A percentile compares a stretch with the other conserved stretches of the same genome.
phyloP scores from a whole-genome alignment of 2,797 vertebrate genomes.

The Staurois parvus region DNA sequence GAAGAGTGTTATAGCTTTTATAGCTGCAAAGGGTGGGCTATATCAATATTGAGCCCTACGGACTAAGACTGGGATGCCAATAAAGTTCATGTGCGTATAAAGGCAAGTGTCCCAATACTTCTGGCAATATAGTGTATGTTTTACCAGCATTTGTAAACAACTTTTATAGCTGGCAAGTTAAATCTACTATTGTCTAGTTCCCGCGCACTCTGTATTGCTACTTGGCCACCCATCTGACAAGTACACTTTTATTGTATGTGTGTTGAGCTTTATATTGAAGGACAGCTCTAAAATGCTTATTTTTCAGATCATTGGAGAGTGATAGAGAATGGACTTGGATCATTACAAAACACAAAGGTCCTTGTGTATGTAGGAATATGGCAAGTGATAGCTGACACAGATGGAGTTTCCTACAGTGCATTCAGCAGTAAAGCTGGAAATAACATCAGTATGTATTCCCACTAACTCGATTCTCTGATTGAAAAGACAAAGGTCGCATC shows the following conservation, averaged over 20 bases:
- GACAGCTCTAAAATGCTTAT: slow-evolving; percentile 73
- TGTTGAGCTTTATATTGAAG: slow-evolving; percentile 41
- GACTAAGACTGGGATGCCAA: too few relatives aligned
- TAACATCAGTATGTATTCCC: slow-evolving; percentile 67
- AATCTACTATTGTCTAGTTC: not conserved
- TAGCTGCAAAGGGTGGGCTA: too few relatives aligned
- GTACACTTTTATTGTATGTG: not conserved
- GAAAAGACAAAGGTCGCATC: slow-evolving; percentile 49
- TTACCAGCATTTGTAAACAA: not conserved
- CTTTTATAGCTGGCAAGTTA: not conserved
- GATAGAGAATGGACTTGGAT: slow-evolving; percentile 67
- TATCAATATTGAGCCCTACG: too few relatives aligned
- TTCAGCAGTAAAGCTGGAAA: slow-evolving; percentile 62
- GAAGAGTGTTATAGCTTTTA: too few relatives aligned
- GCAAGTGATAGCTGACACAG: slow-evolving; percentile 66
- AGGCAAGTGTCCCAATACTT: too few relatives aligned
- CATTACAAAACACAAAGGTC: slow-evolving; percentile 71
- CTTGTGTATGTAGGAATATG: slow-evolving; percentile 66
- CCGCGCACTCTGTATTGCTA: not conserved
- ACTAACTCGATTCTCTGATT: slow-evolving; percentile 59
- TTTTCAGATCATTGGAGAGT: slow-evolving; percentile 75
- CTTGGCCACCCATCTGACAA: not conserved
- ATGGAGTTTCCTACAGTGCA: slow-evolving; percentile 58
- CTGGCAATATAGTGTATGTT: too few relatives aligned
- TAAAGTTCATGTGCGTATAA: too few relatives aligned